phyloP scores from a whole-genome alignment of 2,113 vertebrate genomes.

The Trinectes maculatus region DNA sequence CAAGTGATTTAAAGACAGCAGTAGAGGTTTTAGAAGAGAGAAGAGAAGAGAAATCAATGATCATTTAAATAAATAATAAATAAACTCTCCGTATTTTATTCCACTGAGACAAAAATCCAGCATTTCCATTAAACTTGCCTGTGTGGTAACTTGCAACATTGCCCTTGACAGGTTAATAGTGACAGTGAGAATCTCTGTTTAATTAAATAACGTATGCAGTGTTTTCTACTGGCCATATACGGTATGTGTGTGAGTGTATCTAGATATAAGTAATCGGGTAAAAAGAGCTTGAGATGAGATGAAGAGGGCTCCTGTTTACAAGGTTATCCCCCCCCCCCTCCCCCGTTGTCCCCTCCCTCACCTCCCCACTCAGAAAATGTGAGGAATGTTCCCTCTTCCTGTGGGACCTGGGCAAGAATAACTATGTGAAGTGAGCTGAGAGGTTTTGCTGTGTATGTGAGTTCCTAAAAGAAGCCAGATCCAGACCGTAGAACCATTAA shows the following conservation, averaged over 20 bases:
- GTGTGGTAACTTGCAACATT: not conserved
- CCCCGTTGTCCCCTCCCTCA: slow-evolving; percentile 44
- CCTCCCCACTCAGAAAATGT: slow-evolving; percentile 74
- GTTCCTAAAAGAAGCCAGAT: slow-evolving; percentile 15
- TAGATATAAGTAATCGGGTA: slow-evolving; percentile 41
- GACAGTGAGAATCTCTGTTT: not conserved
- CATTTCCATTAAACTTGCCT: not conserved
- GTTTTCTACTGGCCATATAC: not conserved
- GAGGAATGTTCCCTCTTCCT: slow-evolving; percentile 83
- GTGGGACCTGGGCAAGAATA: slow-evolving; percentile 75
- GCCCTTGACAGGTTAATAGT: not conserved
- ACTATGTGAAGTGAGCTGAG: slow-evolving; percentile 50
- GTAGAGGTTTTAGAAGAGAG: not conserved
- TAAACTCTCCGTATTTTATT: not conserved
- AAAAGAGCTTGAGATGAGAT: slow-evolving; percentile 51
- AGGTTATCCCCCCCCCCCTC: slow-evolving; percentile 51
- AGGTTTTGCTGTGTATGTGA: slow-evolving; percentile 22
- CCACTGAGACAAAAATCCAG: not conserved
- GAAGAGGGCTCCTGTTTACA: slow-evolving; percentile 60
- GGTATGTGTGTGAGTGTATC: slow-evolving; percentile 2
- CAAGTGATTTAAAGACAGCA: no score
- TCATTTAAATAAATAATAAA: no score
- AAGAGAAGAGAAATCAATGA: no score
- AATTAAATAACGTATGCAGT: not conserved
- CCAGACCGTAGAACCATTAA: slow-evolving; percentile 31